Evolutionary conservation across 1,140 invertebrate genomes (phyloP).

Genomic region (Drosophila insularis): DNA sequence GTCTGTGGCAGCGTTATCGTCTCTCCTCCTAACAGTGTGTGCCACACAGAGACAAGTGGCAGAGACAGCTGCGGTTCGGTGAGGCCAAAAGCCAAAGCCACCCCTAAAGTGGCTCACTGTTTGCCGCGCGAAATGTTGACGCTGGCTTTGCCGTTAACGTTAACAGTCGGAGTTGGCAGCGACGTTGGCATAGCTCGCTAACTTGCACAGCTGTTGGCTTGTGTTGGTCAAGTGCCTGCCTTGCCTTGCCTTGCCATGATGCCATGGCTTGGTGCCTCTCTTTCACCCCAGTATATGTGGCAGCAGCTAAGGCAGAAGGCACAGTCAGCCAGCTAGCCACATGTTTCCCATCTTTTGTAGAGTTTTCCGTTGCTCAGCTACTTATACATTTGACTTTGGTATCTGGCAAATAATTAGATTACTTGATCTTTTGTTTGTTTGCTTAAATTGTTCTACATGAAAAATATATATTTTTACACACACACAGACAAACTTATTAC

Average conservation of each 20-base stretch:
- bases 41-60: slow-evolving; percentile 21
- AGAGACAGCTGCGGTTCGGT: slow-evolving; percentile 23
- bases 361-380: slow-evolving; percentile 36
- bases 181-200: slow-evolving; percentile 1
- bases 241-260: no score
- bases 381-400: slow-evolving; percentile 54
- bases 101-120: slow-evolving; percentile 54
- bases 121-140: slow-evolving; percentile 31
- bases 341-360: slow-evolving; percentile 54
- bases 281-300: not conserved
- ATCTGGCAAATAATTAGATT: slow-evolving; percentile 45
- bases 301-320: slow-evolving; percentile 10
- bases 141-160: slow-evolving; percentile 23
- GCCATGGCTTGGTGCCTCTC: no score
- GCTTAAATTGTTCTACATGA: slow-evolving; percentile 17
- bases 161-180: slow-evolving; percentile 1
- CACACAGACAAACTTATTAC: not conserved
- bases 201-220: slow-evolving; percentile 40
- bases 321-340: slow-evolving; percentile 30
- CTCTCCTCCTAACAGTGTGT: not conserved
- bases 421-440: slow-evolving; percentile 23
- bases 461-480: not conserved
- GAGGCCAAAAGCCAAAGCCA: slow-evolving; percentile 48
- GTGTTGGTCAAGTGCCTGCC: slow-evolving; percentile 58
- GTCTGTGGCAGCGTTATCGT: slow-evolving; percentile 5